Evolutionary conservation across 2,797 vertebrate genomes (phyloP).

Genomic region (Notolepis coatsorum): DNA sequence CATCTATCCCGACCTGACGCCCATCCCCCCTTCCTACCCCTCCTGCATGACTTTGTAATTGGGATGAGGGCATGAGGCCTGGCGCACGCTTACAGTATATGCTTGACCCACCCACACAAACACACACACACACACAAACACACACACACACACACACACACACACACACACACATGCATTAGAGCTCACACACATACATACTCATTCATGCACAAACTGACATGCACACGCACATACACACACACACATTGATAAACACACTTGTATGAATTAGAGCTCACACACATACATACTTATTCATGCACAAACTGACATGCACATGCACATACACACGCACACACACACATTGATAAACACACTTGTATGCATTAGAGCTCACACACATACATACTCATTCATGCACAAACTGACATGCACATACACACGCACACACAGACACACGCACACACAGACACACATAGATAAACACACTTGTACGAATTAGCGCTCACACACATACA

Average conservation of each 20-base stretch:
- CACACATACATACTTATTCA: too few relatives aligned
- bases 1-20: slow-evolving; percentile 33
- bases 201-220: too few relatives aligned
- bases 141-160: background rate
- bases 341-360: too few relatives aligned
- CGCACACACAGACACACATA: slow-evolving; percentile 18
- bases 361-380: too few relatives aligned
- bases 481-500: too few relatives aligned
- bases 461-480: background rate
- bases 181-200: background rate
- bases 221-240: too few relatives aligned
- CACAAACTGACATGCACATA: too few relatives aligned
- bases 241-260: too few relatives aligned
- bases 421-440: background rate
- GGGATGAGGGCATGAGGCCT: slow-evolving; percentile 52
- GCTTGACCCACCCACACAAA: background rate
- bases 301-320: too few relatives aligned
- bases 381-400: background rate
- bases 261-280: too few relatives aligned
- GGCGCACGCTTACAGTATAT: slow-evolving; percentile 6
- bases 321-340: too few relatives aligned
- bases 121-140: slow-evolving; percentile 21
- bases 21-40: slow-evolving; percentile 38
- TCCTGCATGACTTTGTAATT: slow-evolving; percentile 9
- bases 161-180: background rate